Evolutionary conservation across 2,797 vertebrate species (phyloP).

Genomic region (Alcedo atthis): DNA sequence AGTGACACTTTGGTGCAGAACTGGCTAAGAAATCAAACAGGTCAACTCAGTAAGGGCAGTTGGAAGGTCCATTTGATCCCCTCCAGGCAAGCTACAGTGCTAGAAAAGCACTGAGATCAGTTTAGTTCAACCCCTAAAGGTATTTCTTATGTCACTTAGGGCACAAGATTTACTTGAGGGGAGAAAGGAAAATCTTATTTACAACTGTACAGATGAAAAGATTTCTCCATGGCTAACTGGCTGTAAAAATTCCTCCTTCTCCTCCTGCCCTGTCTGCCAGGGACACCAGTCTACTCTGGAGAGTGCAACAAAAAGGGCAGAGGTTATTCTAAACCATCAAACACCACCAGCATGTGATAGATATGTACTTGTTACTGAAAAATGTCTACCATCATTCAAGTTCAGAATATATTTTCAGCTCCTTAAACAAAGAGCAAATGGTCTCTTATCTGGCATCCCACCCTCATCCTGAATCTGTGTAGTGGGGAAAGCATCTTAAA

Average conservation of each 20-base stretch:
- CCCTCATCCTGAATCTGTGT: neutral
- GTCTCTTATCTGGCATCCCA: neutral
- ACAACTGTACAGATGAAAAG: neutral
- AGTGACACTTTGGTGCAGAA: neutral
- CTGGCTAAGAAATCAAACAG: neutral
- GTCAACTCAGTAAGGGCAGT: constrained; percentile 7
- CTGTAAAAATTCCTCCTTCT: neutral
- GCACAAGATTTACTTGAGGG: neutral
- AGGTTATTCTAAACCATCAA: constrained; percentile 46
- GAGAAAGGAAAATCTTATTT: neutral
- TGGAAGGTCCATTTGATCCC: neutral
- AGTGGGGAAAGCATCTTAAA: neutral
- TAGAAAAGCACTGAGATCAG: constrained; percentile 23
- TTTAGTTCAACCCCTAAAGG: constrained; percentile 57
- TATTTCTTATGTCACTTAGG: constrained; percentile 43
- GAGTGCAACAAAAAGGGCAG: neutral
- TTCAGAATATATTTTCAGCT: neutral
- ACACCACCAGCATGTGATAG: neutral
- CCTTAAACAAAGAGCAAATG: neutral
- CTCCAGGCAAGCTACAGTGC: neutral
- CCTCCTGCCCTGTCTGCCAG: neutral
- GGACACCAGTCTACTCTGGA: neutral
- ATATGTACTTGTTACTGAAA: neutral
- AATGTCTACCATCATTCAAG: neutral
- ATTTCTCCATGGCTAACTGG: neutral